Base-by-base conservation (phyloP, 1,140 invertebrate genomes). In the Atta texana region DNA sequence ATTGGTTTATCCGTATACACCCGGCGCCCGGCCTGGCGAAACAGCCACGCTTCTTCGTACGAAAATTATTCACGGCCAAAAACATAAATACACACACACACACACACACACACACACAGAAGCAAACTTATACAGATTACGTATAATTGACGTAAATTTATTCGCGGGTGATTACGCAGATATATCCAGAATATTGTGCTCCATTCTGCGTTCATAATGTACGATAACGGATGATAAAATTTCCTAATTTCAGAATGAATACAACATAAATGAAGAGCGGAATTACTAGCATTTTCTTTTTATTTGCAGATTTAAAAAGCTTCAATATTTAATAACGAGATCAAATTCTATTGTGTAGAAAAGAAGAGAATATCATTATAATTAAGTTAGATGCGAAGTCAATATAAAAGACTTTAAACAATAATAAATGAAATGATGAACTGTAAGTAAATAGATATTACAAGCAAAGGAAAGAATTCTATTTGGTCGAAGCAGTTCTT, bases 61-160 rank as follows among this genome's bases (percentile, higher is more conserved):
- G 53, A 49, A n/a, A 28, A 44, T 69, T 14, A 82, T 74, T 82
- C 68, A 72, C 28, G 24, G n/a, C 14, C 31, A n/a, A 72, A 21
- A 18, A 18, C 49, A 44, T 12, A 39, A 3, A 18, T 14, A 44
- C 0, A 44, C 68, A 14, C n/a, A 75, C 53, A 18, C 49, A 44
- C 7, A 44, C 68, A 7, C n/a, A 75, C 53, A 39, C 34, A 39
- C 0, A 7, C 16, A 59, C 53, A 21, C 7, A 39, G 10, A 24
- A 21, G 4, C 39, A 44, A 81, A 63, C 8, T 72, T 57, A 81
- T 81, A 81, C 34, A 63, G 55, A 74, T 84, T 75, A 84, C 12
- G 28, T 51, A 34, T 84, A 49, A 74, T 84, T 84, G 59, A 55
- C 55, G 16, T 31, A 55, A 31, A 57, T 74, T 82, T 57, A 51